These are phyloP conservation scores for Phycodurus eques DNA, from an alignment of 2,113 vertebrate genomes.

Conservation along the genomic window DNA sequence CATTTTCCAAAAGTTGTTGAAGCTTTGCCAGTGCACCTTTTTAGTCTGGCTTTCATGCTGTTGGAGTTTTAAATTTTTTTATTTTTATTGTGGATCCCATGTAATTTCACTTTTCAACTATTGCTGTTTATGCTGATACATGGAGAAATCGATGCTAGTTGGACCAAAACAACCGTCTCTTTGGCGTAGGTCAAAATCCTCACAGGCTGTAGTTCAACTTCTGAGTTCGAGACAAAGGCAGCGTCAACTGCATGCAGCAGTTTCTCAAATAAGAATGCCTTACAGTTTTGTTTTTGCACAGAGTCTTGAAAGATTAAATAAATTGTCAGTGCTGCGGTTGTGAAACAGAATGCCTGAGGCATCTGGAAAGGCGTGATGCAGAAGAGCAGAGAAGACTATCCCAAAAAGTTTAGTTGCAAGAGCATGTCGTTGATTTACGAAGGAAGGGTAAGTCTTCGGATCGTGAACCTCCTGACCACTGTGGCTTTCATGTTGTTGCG, in stretches of 20 bases:
- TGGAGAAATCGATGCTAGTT: neutral
- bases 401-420: neutral
- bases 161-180: neutral
- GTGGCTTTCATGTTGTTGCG: neutral
- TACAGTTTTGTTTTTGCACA: neutral
- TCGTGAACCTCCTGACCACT: neutral
- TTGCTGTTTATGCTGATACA: neutral
- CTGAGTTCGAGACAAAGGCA: neutral
- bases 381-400: neutral
- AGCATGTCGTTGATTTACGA: neutral
- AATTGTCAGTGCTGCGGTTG: neutral
- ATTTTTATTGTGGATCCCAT: neutral
- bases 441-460: neutral
- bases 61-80: neutral
- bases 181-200: neutral
- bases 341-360: neutral
- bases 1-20: neutral
- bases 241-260: neutral
- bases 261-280: neutral
- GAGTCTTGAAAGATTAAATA: conserved; percentile 1
- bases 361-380: neutral
- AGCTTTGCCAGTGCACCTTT: neutral
- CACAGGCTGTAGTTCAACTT: neutral
- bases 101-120: neutral
- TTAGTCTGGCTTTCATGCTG: neutral